Conservation (phyloP, 2,888 invertebrate species). For the Nysson spinosus region DNA sequence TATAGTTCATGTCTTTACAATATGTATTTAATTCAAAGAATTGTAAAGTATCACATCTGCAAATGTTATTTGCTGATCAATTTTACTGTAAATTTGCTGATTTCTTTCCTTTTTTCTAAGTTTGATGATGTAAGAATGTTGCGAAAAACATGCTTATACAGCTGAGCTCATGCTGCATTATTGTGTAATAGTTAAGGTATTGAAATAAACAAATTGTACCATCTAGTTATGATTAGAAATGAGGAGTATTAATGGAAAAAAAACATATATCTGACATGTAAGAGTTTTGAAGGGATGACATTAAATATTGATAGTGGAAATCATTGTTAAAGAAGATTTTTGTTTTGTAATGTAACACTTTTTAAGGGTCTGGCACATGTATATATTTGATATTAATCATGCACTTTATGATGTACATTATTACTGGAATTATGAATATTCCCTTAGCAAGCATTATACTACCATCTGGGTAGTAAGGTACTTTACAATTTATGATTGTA, state of each 20-base stretch:
- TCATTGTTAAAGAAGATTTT: slow-evolving; percentile 6
- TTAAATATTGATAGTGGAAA: slow-evolving; percentile 12
- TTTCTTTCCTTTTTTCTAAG: not conserved
- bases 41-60: not conserved
- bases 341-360: slow-evolving; percentile 18
- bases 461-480: not conserved
- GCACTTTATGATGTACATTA: slow-evolving; percentile 24
- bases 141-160: slow-evolving; percentile 33
- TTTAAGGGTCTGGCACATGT: slow-evolving; percentile 19
- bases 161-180: slow-evolving; percentile 41
- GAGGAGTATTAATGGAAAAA: slow-evolving; percentile 21
- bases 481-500: not conserved
- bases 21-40: not conserved
- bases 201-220: slow-evolving; percentile 4
- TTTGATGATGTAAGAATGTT: slow-evolving; percentile 1
- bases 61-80: not conserved
- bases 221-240: slow-evolving; percentile 8
- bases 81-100: not conserved
- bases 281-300: slow-evolving; percentile 73
- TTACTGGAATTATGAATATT: not conserved
- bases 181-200: slow-evolving; percentile 19
- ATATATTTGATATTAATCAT: slow-evolving; percentile 33
- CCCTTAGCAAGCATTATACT: not conserved
- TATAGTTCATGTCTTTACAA: not conserved
- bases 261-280: slow-evolving; percentile 74